Evolutionary conservation across 2,113 vertebrate species (phyloP).

Genomic region (Percina caprodes): DNA sequence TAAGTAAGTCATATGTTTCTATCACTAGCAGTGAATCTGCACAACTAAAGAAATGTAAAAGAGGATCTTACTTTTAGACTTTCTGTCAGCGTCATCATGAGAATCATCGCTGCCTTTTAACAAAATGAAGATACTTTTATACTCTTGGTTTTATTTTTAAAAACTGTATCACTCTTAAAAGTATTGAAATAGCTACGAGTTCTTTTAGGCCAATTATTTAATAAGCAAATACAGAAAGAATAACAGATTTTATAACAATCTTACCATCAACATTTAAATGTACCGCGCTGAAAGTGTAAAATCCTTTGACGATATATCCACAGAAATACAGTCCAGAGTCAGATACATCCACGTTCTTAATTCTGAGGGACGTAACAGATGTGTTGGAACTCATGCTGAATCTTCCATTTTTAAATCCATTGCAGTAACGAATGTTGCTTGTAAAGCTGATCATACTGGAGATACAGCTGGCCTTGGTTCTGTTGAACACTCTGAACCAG

Average conservation of each 20-base stretch:
- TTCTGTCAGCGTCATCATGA: too few relatives aligned
- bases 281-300: rapidly evolving
- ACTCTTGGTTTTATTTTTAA: too few relatives aligned
- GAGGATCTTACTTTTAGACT: too few relatives aligned
- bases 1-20: too few relatives aligned
- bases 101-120: background rate
- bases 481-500: background rate
- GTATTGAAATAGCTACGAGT: too few relatives aligned
- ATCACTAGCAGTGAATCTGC: too few relatives aligned
- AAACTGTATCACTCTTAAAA: too few relatives aligned
- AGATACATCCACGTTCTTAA: background rate
- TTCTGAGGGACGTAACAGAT: too few relatives aligned
- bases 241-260: background rate
- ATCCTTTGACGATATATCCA: background rate
- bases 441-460: rapidly evolving
- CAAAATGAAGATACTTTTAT: too few relatives aligned
- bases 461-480: background rate
- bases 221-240: too few relatives aligned
- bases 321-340: conserved; percentile 29
- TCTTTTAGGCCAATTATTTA: too few relatives aligned
- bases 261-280: conserved; percentile 14
- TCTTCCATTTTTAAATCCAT: background rate
- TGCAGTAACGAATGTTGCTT: rapidly evolving
- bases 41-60: too few relatives aligned
- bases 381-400: conserved; percentile 6